These are phyloP conservation scores for Gandaritis pyraliata DNA, from an alignment of 2,888 invertebrate genomes.

Conservation along the genomic window DNA sequence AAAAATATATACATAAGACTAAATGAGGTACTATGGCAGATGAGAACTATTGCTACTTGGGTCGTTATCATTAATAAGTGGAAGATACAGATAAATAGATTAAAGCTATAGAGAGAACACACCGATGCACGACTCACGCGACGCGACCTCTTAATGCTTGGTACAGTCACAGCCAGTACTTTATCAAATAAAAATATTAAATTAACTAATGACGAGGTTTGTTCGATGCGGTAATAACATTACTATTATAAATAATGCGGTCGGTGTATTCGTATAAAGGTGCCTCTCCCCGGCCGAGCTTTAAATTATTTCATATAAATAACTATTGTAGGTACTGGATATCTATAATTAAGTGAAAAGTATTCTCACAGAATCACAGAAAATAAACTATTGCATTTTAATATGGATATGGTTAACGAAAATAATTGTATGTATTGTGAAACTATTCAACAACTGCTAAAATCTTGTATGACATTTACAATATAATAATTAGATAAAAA, in stretches of 20 bases:
- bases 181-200: conserved; percentile 42
- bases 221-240: conserved; percentile 25
- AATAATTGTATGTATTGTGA: conserved; percentile 76
- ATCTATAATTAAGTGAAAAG: conserved; percentile 29
- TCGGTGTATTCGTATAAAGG: conserved; percentile 70
- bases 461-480: conserved; percentile 75
- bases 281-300: conserved; percentile 65
- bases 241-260: conserved; percentile 39
- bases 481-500: conserved; percentile 68
- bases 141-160: conserved; percentile 41
- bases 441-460: conserved; percentile 80
- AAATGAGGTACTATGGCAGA: conserved; percentile 81
- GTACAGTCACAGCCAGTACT: conserved; percentile 45
- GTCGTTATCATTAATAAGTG: conserved; percentile 70
- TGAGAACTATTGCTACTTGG: conserved; percentile 76
- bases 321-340: conserved; percentile 78
- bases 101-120: conserved; percentile 80
- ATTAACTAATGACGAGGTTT: conserved; percentile 34
- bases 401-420: conserved; percentile 81
- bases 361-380: conserved; percentile 41
- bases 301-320: conserved; percentile 70
- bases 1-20: conserved; percentile 61
- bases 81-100: conserved; percentile 81
- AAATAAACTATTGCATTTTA: conserved; percentile 81
- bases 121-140: conserved; percentile 71